A percentile compares a stretch with the other conserved stretches of the same genome.
Conservation (phyloP, 2,888 invertebrate genomes). For the Pardosa pseudoannulata region DNA sequence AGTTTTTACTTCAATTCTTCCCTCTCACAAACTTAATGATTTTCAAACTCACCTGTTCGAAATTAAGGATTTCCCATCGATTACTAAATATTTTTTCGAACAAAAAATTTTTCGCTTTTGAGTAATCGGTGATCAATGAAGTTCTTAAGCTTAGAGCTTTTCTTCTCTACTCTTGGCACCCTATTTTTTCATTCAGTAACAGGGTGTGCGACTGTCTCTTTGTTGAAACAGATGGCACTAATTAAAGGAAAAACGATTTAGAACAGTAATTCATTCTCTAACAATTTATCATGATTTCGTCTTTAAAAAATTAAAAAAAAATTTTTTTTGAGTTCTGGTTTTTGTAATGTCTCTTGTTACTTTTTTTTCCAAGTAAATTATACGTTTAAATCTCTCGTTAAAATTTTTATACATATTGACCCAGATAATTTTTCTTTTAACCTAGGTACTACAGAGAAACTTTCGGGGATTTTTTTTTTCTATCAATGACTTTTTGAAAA, state of each 20-base stretch:
- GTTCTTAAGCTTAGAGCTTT: constrained; percentile 13
- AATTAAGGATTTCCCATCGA: constrained; percentile 54
- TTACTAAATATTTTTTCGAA: constrained; percentile 2
- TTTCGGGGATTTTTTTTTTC: no score
- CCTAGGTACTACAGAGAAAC: no score
- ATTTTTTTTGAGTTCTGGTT: background rate
- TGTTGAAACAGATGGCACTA: constrained; percentile 71
- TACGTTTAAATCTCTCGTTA: background rate
- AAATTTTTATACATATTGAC: no score
- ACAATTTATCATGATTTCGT: constrained; percentile 54
- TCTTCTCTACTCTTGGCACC: background rate
- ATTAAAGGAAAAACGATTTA: constrained; percentile 71
- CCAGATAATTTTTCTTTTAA: no score
- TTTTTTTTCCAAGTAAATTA: background rate
- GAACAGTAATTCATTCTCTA: constrained; percentile 63
- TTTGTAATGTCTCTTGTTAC: background rate
- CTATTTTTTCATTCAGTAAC: background rate
- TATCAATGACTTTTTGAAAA: no score
- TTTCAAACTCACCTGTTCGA: constrained; percentile 43
- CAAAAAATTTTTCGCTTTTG: constrained; percentile 1
- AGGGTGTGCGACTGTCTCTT: constrained; percentile 50
- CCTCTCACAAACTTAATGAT: background rate
- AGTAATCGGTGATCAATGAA: constrained; percentile 63
- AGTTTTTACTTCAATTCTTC: background rate
- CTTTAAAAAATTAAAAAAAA: background rate